Percentiles rank a stretch among this genome's conserved stretches.
Conservation (phyloP, 2,888 invertebrate species). For the Nomada fabriciana region DNA sequence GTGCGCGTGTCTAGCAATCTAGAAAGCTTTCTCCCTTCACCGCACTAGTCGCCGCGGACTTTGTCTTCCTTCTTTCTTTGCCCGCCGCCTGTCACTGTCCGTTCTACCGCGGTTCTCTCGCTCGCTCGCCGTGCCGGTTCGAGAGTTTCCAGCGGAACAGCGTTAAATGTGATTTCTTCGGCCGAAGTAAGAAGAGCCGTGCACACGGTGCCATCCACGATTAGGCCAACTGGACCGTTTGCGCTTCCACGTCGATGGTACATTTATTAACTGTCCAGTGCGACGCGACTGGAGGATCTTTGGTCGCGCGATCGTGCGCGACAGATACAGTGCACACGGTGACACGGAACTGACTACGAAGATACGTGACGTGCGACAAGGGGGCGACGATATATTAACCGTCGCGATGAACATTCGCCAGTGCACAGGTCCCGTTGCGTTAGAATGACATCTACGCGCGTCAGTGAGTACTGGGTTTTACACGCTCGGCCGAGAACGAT, state of each 20-base stretch:
- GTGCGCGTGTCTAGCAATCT: constrained; percentile 54
- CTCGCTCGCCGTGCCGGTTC: constrained; percentile 32
- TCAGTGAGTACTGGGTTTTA: constrained; percentile 41
- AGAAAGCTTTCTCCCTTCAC: constrained; percentile 24
- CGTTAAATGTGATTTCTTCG: constrained; percentile 64
- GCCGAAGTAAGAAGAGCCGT: constrained; percentile 53
- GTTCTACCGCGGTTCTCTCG: constrained; percentile 4
- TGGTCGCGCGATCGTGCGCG: no score
- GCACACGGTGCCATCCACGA: neutral
- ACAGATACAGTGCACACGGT: neutral
- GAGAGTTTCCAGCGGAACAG: constrained; percentile 49
- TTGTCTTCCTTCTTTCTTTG: constrained; percentile 12
- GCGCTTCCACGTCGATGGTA: neutral
- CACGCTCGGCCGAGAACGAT: constrained; percentile 30
- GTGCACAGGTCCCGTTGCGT: constrained; percentile 23
- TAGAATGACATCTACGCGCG: constrained; percentile 51
- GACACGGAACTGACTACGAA: no score
- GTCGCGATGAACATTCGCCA: constrained; percentile 16
- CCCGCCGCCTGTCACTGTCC: neutral
- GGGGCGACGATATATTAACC: neutral
- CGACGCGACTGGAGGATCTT: neutral
- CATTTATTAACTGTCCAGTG: constrained; percentile 32
- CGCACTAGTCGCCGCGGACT: constrained; percentile 18
- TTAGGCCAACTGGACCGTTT: no score
- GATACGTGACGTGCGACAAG: neutral